These are phyloP conservation scores for Enteromius radiatus DNA, from an alignment of 2,797 vertebrate species.

Conservation along the genomic window DNA sequence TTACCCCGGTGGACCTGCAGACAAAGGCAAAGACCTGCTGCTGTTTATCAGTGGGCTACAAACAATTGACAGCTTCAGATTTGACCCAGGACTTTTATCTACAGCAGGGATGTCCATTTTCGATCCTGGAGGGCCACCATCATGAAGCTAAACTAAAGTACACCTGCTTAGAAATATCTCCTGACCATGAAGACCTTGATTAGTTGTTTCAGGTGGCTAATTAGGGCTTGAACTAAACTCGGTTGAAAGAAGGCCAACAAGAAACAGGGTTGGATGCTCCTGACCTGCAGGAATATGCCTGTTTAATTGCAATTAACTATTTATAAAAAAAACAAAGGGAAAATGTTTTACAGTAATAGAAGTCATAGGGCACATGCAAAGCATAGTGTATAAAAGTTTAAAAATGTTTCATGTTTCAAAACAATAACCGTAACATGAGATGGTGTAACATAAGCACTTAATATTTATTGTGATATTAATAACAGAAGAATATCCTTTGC, in stretches of 20 bases:
- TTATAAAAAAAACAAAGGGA: neutral
- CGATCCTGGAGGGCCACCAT: neutral
- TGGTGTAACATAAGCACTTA: neutral
- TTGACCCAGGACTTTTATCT: conserved; percentile 5
- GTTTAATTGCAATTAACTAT: neutral
- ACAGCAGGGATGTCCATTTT: neutral
- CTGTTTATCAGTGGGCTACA: conserved; percentile 5
- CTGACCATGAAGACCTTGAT: neutral
- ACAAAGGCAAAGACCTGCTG: conserved; percentile 27
- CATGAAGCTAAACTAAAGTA: neutral
- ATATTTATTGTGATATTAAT: neutral
- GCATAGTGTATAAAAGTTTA: neutral
- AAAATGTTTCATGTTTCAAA: neutral
- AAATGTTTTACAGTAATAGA: neutral
- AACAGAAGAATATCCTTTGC: neutral
- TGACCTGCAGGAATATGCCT: neutral
- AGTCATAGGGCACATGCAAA: neutral
- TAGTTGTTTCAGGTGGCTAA: conserved; percentile 11
- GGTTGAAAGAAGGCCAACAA: neutral
- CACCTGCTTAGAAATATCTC: neutral
- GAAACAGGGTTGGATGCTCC: neutral
- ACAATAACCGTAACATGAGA: neutral
- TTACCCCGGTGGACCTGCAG: conserved; percentile 3
- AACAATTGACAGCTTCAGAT: conserved; percentile 9
- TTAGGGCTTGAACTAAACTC: neutral